These are phyloP conservation scores for Nothocercus nigrocapillus DNA, from an alignment of 2,113 vertebrate genomes.

Conservation along the genomic window DNA sequence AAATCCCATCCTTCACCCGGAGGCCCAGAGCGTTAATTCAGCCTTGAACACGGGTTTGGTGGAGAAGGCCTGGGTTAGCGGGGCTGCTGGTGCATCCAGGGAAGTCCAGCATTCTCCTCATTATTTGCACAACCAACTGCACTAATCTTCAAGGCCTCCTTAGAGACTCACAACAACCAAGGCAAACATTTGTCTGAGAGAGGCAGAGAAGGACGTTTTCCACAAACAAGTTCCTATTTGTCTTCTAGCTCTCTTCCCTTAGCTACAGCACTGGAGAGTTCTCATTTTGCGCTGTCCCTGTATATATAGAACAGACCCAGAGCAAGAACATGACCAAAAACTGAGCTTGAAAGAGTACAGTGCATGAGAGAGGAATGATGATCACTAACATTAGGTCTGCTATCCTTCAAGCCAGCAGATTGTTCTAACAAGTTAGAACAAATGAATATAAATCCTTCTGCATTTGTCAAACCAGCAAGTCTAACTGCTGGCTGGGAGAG, in stretches of 20 bases:
- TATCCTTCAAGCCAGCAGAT: not conserved
- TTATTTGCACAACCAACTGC: not conserved
- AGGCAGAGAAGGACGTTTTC: not conserved
- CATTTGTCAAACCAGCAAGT: not conserved
- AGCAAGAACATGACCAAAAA: not conserved
- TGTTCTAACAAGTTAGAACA: not conserved
- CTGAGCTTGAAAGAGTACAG: not conserved
- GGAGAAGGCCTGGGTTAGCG: not conserved
- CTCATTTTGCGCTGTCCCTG: not conserved
- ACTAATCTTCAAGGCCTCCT: not conserved
- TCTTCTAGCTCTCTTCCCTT: not conserved
- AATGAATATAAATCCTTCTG: not conserved
- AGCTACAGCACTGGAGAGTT: not conserved
- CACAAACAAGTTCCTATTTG: not conserved
- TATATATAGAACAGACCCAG: not conserved
- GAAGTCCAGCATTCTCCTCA: not conserved
- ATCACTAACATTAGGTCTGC: not conserved
- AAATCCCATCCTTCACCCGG: not conserved
- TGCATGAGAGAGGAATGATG: accelerated
- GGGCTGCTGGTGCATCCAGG: not conserved
- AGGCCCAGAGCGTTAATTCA: not conserved
- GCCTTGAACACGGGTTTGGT: not conserved
- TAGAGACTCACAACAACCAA: not conserved
- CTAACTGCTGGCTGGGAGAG: not conserved
- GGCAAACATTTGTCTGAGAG: not conserved